Conservation (phyloP, 2,113 vertebrate species). For the Perognathus longimembris region DNA sequence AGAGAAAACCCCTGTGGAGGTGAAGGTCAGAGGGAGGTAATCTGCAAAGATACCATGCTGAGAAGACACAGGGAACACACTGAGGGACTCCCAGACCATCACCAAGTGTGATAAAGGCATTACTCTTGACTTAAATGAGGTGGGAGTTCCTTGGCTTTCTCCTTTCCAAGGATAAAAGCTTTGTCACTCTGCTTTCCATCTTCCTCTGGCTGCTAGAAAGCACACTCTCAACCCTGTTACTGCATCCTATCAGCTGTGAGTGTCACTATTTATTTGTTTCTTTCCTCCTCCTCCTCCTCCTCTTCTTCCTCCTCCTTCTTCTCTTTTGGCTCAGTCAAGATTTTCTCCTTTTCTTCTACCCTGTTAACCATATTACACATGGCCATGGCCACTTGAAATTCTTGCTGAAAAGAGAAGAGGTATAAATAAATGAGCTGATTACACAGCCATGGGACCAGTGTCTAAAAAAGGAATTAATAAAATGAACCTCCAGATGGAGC, state of each 20-base stretch:
- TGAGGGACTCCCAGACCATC: neutral
- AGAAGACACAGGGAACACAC: neutral
- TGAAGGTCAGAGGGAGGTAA: neutral
- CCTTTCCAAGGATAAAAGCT: neutral
- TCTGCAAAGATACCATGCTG: neutral
- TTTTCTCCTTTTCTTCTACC: neutral
- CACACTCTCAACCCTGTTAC: neutral
- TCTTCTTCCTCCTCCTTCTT: neutral
- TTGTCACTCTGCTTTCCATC: neutral
- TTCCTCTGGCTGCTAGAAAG: constrained; percentile 6
- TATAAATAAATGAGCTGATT: constrained; percentile 27
- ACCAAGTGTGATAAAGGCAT: neutral
- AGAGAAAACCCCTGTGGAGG: neutral
- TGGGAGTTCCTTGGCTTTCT: neutral
- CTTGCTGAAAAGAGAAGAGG: neutral
- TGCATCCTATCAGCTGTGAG: too few species aligned
- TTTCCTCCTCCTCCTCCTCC: neutral
- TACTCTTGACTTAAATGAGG: neutral
- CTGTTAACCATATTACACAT: neutral
- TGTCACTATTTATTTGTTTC: too few species aligned
- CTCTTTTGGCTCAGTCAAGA: neutral
- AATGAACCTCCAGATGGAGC: constrained; percentile 66
- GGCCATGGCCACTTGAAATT: neutral
- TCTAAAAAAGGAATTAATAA: constrained; percentile 58
- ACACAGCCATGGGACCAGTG: neutral